Conservation (phyloP, 2,888 invertebrate genomes). For the Metopia argyrocephala region DNA sequence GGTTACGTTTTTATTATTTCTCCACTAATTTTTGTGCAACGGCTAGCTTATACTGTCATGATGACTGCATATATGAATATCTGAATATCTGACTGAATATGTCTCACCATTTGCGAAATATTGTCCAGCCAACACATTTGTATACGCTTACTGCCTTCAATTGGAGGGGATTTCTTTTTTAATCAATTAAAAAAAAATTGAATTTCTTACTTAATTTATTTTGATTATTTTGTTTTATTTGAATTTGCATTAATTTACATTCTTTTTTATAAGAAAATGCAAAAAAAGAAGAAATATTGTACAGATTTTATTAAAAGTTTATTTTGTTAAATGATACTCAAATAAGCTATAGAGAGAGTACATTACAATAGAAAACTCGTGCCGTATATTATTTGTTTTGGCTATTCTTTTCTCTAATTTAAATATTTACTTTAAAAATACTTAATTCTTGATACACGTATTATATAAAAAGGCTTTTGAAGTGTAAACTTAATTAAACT, state of each 20-base stretch:
- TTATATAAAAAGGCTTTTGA: background rate
- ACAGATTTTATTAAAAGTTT: background rate
- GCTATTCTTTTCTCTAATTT: no score
- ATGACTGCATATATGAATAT: no score
- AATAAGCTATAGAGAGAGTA: background rate
- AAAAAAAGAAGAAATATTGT: background rate
- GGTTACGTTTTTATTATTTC: background rate
- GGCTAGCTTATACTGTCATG: no score
- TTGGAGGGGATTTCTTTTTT: background rate
- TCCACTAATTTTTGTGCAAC: background rate
- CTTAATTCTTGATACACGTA: no score
- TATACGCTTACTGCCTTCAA: no score
- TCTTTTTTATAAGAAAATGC: background rate
- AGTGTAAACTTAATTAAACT: background rate
- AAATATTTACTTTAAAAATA: no score
- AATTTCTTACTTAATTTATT: constrained; percentile 24
- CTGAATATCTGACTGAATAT: background rate
- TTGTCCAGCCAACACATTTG: no score
- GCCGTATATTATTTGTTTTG: background rate
- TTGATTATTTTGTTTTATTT: constrained; percentile 24
- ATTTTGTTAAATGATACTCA: background rate
- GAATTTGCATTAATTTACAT: constrained; percentile 35
- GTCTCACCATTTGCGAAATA: no score
- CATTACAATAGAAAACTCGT: background rate
- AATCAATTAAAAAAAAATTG: constrained; percentile 46